Percentiles rank a stretch among this genome's conserved stretches.
Evolutionary conservation across 2,888 invertebrate species (phyloP).

Genomic region (Lithophane semibrunnea): DNA sequence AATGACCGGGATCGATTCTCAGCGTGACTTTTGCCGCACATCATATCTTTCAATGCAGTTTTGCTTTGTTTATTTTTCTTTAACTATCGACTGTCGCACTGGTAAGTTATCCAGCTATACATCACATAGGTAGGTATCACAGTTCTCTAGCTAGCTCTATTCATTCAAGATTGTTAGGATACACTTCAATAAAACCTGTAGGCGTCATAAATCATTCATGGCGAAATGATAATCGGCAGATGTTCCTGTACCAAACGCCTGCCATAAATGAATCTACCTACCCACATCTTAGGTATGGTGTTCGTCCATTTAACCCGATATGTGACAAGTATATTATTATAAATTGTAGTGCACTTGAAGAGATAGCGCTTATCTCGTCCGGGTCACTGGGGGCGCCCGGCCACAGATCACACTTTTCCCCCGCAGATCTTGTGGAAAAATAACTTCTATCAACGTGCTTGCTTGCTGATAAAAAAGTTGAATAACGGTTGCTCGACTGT

Average conservation of each 20-base stretch:
- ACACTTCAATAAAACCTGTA: background rate
- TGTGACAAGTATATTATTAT: conserved; percentile 62
- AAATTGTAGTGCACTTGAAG: conserved; percentile 76
- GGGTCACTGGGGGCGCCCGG: conserved; percentile 70
- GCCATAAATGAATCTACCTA: conserved; percentile 14
- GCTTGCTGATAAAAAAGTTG: conserved; percentile 46
- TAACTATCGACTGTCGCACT: background rate
- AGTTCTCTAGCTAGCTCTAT: background rate
- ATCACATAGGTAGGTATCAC: background rate
- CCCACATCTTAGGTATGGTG: conserved; percentile 38
- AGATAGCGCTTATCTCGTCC: conserved; percentile 75
- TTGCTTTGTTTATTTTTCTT: background rate
- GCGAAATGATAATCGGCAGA: background rate
- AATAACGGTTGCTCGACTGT: conserved; percentile 7
- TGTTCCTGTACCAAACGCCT: background rate
- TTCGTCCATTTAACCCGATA: conserved; percentile 62
- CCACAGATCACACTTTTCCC: conserved; percentile 74
- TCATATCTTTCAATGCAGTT: background rate
- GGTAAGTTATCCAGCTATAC: background rate
- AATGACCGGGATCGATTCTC: background rate
- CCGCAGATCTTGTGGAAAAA: conserved; percentile 68
- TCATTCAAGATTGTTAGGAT: background rate
- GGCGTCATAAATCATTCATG: background rate
- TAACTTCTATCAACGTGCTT: conserved; percentile 55
- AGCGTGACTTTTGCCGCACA: background rate